Evolutionary conservation across 64 coral and sea anemone genomes (phyloP), one percentile per base, ranked within the genome.

Genomic region (Hydrozoanthus tunicans): DNA sequence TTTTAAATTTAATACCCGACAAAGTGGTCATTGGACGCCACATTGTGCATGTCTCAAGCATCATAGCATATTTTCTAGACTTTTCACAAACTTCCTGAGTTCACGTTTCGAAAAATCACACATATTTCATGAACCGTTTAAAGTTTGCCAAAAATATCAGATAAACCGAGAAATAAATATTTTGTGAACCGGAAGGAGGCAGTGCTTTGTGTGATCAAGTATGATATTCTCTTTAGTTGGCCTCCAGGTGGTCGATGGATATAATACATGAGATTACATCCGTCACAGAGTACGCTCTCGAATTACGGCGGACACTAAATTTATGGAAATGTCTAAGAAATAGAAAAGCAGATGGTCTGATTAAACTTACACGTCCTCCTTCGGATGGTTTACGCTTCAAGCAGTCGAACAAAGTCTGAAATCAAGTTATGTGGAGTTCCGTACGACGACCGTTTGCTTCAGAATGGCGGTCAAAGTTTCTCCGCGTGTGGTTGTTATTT

Each of bases 341-440:
- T 64, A 62, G 11, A 81, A 60, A 23, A 82, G 80, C 80, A 82
- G 80, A 82, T 82, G 80, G 80, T 43, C 11, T 52, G 80, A 53
- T 64, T 64, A 82, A 62, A 82, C 32, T 26, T 15, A n/a, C 61
- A 53, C 72, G 27, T 52, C 10, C 58, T 61, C 25, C 53, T 82
- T 7, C 14, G 51, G 15, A 61, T 63, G 51, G 10, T 64, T 14
- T 64, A 52, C 65, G 80, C 80, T 11, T 51, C 64, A 63, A 26
- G 24, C 26, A 81, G 79, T 26, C 64, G 58, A 63, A 43, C 13
- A 81, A 59, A 64, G 14, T 6, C 80, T 14, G 65, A 82, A 12
- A 13, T 57, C 7, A 61, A 65, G 62, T 12, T 24, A 82, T 82
- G 80, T 65, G 25, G 80, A 23, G 9, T 63, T 82, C 53, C 80